These are phyloP conservation scores for Syngnathus acus DNA, from an alignment of 2,797 vertebrate genomes.

Conservation along the genomic window DNA sequence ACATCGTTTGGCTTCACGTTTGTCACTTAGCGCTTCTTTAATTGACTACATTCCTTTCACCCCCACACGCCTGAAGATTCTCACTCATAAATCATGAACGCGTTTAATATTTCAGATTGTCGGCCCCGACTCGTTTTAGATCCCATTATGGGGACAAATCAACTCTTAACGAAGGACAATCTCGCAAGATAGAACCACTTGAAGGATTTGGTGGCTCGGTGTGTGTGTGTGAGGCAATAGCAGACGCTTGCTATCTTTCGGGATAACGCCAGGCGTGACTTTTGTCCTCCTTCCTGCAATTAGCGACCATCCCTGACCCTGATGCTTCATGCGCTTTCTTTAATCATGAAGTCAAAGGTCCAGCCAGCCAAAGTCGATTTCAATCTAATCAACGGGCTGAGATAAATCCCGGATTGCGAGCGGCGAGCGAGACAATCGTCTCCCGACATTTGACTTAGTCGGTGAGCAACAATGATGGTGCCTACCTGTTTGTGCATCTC, in stretches of 20 bases:
- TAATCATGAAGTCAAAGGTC: constrained; percentile 63
- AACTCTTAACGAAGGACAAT: too few species aligned
- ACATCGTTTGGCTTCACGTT: too few species aligned
- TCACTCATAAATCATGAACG: too few species aligned
- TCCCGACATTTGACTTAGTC: not conserved
- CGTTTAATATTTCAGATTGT: too few species aligned
- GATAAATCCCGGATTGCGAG: not conserved
- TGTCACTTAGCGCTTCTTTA: too few species aligned
- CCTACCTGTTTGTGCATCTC: constrained; percentile 99
- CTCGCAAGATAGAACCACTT: not conserved
- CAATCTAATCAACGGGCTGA: constrained; percentile 74
- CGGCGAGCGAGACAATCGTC: not conserved
- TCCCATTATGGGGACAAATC: too few species aligned
- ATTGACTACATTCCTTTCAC: too few species aligned
- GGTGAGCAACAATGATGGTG: constrained; percentile 35
- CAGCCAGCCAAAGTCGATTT: constrained; percentile 70
- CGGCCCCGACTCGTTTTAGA: too few species aligned
- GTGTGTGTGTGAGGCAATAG: constrained; percentile 22
- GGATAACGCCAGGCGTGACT: constrained; percentile 46
- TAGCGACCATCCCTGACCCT: constrained; percentile 29
- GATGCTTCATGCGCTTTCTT: constrained; percentile 59
- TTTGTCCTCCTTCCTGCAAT: constrained; percentile 46
- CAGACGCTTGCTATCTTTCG: constrained; percentile 24
- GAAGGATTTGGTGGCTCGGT: constrained; percentile 34
- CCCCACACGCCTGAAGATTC: too few species aligned